Conservation (phyloP, 2,797 vertebrate genomes). For the Catostomus latipinnis region DNA sequence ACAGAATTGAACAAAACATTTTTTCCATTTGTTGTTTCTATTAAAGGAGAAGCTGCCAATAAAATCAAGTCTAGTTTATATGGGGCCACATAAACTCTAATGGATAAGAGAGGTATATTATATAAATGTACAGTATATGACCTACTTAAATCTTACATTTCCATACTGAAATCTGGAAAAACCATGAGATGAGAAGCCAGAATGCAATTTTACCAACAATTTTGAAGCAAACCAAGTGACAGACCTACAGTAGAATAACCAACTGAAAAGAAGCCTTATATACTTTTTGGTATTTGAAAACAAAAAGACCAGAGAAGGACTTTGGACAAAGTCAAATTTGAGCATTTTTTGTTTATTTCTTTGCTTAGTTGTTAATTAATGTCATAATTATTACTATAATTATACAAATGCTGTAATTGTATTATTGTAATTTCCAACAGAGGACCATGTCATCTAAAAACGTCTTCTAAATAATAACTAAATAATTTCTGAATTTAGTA, state of each 20-base stretch:
- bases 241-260: neutral
- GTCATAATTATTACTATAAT: neutral
- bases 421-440: neutral
- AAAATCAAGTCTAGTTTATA: neutral
- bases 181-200: no score
- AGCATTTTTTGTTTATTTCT: no score
- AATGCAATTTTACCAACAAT: neutral
- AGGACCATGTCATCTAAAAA: slow-evolving; percentile 11
- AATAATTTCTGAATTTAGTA: slow-evolving; percentile 31
- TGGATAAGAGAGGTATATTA: neutral
- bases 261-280: neutral
- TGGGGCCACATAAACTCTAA: neutral
- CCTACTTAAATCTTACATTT: neutral
- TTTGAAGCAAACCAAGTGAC: neutral
- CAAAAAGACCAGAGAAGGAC: neutral
- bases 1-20: neutral
- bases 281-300: neutral
- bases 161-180: no score
- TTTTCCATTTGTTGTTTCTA: neutral
- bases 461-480: no score
- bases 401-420: neutral
- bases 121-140: no score
- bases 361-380: neutral
- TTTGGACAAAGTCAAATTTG: no score
- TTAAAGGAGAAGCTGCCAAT: neutral